Evolutionary conservation across 2,797 vertebrate genomes (phyloP).

Genomic region (Pantherophis alleghaniensis): DNA sequence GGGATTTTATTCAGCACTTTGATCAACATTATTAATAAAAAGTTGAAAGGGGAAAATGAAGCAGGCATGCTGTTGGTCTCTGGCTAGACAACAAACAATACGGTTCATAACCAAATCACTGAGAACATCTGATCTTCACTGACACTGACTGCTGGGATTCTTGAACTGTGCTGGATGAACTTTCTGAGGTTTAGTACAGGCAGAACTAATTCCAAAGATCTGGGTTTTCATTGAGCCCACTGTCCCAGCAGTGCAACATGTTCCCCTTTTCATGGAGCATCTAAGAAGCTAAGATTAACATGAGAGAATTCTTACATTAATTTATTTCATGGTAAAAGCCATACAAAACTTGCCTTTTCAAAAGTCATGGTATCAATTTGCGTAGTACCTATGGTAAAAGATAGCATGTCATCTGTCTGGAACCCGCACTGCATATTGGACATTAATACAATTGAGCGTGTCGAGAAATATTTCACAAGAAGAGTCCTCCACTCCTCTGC

Average conservation of each 20-base stretch:
- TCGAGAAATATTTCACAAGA: no score
- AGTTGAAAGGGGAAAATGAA: background rate
- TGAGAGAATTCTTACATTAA: background rate
- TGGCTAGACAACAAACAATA: background rate
- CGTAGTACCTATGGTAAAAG: background rate
- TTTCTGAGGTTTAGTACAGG: background rate
- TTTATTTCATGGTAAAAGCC: background rate
- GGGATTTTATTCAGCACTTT: background rate
- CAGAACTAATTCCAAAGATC: background rate
- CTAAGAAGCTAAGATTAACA: background rate
- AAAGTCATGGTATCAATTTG: background rate
- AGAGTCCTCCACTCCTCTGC: no score
- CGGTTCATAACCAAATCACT: background rate
- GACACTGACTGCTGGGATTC: background rate
- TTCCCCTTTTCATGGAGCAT: background rate
- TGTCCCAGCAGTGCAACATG: background rate
- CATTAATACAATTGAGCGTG: no score
- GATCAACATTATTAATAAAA: background rate
- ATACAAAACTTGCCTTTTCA: background rate
- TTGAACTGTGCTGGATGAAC: background rate
- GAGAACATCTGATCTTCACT: background rate
- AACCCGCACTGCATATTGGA: no score
- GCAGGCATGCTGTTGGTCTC: background rate
- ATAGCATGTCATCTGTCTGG: background rate
- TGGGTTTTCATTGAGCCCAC: background rate